Base-by-base conservation (phyloP, 2,888 invertebrate genomes). In the Tridacna crocea region DNA sequence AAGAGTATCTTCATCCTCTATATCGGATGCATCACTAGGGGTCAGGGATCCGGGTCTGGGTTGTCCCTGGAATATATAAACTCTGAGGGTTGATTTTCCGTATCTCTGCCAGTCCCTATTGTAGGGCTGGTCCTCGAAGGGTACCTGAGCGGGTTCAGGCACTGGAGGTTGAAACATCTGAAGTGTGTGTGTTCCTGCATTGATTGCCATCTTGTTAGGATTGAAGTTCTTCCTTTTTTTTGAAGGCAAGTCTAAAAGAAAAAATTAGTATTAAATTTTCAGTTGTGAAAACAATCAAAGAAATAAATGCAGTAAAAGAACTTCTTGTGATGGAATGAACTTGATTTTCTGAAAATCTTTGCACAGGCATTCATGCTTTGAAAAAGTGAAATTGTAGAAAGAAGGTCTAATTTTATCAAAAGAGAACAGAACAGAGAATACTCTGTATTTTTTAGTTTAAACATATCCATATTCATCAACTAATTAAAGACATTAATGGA, bases 31-130 rank as follows among this genome's bases (percentile, higher is more conserved):
- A 51, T 92, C 92, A 89, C 93, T 93, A 11, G 93, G 93, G 17
- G 93, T 92, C 10, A 94, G 85, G n/a, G 93, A 93, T 6, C 93
- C 93, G 10, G 93, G 92, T n/a, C 92, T 85, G 11, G 93, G 92
- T 70, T 85, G 85, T 24, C 92, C 92, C 70, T 92, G 91, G 88
- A 93, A 93, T 36, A 94, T 88, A 79, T 93, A 88, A 10, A 94
- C 75, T 68, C 91, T 83, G 17, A 93, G 77, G 0, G 91, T 89
- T 22, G 93, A 91, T 55, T 90, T 91, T 46, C 92, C 91, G 79
- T 92, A 93, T 1, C 90, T 84, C 61, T 83, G 85, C 89, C 91
- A 92, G 81, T 90, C 89, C 24, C 87, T 77, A 36, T 82, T 63
- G 72, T 84, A 76, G 12, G 80, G 86, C 36, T 84, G 80, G 55